Base-by-base conservation (phyloP, 2,113 vertebrate genomes). In the Paedocypris sp. region DNA sequence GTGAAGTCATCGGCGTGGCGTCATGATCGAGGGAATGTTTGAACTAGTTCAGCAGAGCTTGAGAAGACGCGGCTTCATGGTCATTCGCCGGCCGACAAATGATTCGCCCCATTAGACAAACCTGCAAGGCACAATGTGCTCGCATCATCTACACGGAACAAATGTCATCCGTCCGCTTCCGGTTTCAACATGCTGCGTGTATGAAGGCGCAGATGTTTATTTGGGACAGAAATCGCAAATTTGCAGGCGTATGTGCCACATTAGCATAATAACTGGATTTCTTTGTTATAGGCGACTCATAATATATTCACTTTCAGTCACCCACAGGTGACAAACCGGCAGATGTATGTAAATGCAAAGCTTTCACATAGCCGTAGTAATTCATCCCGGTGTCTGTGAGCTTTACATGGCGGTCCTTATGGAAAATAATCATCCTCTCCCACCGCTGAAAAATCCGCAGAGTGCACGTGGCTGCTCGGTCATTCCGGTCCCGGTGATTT, bases 401-500 rank as follows among this genome's bases (percentile, higher is more conserved):
- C 31, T 51, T 32, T 22, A 22, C 35, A 13, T 33, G n/a, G n/a
- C n/a, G n/a, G n/a, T n/a, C 48, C 35, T n/a, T 12, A 20, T 50
- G 46, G 16, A 36, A 46, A 45, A 28, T 29, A 42, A 42, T 51
- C 63, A 29, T 39, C n/a, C 3, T 28, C 25, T 22, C 16, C 9
- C 6, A 42, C 28, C 35, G 53, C 49, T 28, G 22, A 49, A 20
- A 22, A 64, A 39, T 48, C 41, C 20, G 33, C 19, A 25, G 35
- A 36, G 43, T 7, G 46, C 46, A 48, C 1, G 22, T 39, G 19
- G 45, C 20, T 43, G 35, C 49, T 41, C 36, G 13, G 25, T 23
- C 26, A 16, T 41, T 61, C 51, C 77, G 70, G 79, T 80, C 78
- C 73, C 52, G 36, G 63, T 66, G 45, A 79, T 83, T 79, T 74